Base-by-base conservation (phyloP, 2,888 invertebrate species). In the Dryomyza anilis region DNA sequence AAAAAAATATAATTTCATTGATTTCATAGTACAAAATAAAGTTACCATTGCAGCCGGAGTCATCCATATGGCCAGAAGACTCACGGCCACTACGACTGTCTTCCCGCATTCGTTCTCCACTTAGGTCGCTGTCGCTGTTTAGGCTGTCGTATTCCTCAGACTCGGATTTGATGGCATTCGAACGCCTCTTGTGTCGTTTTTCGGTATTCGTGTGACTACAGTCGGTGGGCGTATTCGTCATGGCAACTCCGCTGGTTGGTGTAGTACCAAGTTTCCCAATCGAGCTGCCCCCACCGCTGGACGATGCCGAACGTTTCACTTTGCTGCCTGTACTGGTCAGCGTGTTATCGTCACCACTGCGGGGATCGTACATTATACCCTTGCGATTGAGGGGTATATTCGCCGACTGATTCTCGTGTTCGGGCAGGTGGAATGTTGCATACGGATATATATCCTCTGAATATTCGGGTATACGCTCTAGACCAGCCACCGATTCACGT, bases 381-480 rank as follows among this genome's bases (percentile, higher is more conserved):
- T 78, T 77, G 12, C 79, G 78, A 69, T 80, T 84, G 10, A 75
- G 70, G n/a, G 78, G 73, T 55, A 84, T 84, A 72, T 86, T 86
- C 30, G 83, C 84, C 30, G 86, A 84, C 71, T 85, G 83, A 72
- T 85, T 86, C 74, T 86, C 86, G 79, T 86, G 85, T 77, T 86
- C 86, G 70, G 85, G 85, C 72, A 87, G 82, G 78, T 87, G 86
- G 79, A 87, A 87, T 69, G 87, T 87, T 61, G 87, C 87, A 77
- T 87, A 87, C 59, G 87, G 87, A 80, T 86, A 87, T 76, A 87
- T 87, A 74, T 87, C 87, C 79, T 87, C 87, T 50, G 87, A 86
- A 78, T 86, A 87, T 79, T 87, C 87, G 65, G 87, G 86, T 74
- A 86, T 86, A 67, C 86, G 84, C 76, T 86, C 86, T 71, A 86